Evolutionary conservation across 2,888 invertebrate species (phyloP), one percentile per base, ranked within the genome.

Genomic region (Perdita meconis): DNA sequence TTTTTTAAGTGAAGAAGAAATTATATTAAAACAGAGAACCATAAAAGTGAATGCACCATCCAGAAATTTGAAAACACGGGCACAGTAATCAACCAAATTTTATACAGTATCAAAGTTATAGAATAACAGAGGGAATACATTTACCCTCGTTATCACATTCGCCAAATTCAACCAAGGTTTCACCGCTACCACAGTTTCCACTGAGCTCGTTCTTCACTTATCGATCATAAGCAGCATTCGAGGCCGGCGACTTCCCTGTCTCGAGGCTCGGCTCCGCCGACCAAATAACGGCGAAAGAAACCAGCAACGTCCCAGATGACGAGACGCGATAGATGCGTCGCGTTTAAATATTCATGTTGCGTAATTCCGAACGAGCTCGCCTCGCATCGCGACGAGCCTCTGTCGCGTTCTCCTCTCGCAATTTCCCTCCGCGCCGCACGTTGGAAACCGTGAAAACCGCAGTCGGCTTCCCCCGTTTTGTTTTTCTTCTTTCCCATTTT

Each of bases 291-390:
- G 34, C 47, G 61, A 34, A 55, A 76, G 72, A 65, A 60, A 51
- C 66, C 26, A 16, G 24, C 47, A 50, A 59, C 47, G 59, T 67
- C 50, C 42, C 42, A 71, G 81, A 79, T 73, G 85, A 68, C 70
- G 78, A 64, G 82, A 64, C 51, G 67, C 60, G 78, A 68, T 79
- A 82, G 61, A 67, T 38, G 50, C 53, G 42, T 22, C 55, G 60
- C 68, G 56, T 69, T 84, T 81, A 82, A 47, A 84, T 84, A 81
- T 84, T 75, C 73, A 68, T 70, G 64, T 73, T 70, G 73, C 82
- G 82, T 72, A 72, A 81, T 61, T 51, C 65, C 50, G 51, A 42
- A 66, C 51, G 40, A 40, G 61, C 34, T 55, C 30, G 38, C 44
- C 30, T 63, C 78, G 59, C 53, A 30, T 47, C 66, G 34, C 40